phyloP scores from a whole-genome alignment of 2,113 vertebrate genomes.

The Hymenochirus boettgeri region DNA sequence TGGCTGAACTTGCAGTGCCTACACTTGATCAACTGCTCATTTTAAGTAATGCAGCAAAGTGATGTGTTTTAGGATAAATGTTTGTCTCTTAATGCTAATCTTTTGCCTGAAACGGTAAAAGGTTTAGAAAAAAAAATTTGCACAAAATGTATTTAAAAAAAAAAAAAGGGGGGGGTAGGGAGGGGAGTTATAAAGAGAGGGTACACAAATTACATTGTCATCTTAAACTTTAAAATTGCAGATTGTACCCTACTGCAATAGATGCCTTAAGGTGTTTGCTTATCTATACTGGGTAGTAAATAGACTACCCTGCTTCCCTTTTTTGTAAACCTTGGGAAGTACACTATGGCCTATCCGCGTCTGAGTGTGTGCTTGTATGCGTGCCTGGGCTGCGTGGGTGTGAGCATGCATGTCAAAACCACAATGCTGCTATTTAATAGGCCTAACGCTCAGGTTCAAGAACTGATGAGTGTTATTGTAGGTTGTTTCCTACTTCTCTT shows the following conservation, averaged over 20 bases:
- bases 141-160: constrained; percentile 62
- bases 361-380: constrained; percentile 45
- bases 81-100: constrained; percentile 59
- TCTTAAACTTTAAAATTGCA: constrained; percentile 50
- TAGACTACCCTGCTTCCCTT: constrained; percentile 57
- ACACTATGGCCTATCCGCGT: constrained; percentile 63
- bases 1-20: constrained; percentile 30
- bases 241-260: constrained; percentile 65
- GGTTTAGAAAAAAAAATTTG: constrained; percentile 71
- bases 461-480: constrained; percentile 57
- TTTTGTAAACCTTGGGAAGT: constrained; percentile 58
- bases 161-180: constrained; percentile 53
- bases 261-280: constrained; percentile 76
- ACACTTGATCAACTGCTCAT: constrained; percentile 45
- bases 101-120: constrained; percentile 63
- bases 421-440: constrained; percentile 59
- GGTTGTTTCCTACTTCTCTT: constrained; percentile 53
- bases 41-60: constrained; percentile 50
- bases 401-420: constrained; percentile 47
- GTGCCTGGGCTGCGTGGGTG: constrained; percentile 50
- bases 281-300: constrained; percentile 61
- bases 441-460: constrained; percentile 63
- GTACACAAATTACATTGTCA: constrained; percentile 42
- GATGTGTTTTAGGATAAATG: constrained; percentile 52
- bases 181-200: constrained; percentile 62